phyloP scores from a whole-genome alignment of 2,797 vertebrate species.

The Chrosomus eos region DNA sequence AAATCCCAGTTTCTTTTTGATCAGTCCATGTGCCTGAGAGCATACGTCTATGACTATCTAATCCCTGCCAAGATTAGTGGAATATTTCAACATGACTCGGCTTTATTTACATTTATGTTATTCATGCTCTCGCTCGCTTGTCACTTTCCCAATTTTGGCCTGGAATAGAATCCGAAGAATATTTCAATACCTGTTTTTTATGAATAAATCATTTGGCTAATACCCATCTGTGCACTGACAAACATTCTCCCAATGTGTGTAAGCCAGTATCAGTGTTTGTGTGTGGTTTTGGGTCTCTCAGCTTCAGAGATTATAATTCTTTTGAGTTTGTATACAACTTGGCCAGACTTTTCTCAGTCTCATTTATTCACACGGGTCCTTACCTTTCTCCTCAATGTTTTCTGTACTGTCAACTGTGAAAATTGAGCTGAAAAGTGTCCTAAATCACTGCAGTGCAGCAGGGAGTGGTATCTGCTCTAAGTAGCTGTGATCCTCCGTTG shows the following conservation, averaged over 20 bases:
- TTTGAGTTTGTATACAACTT: slow-evolving; percentile 43
- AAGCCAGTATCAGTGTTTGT: slow-evolving; percentile 9
- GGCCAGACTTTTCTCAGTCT: slow-evolving; percentile 9
- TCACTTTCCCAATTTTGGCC: slow-evolving; percentile 30
- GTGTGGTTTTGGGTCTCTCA: background rate
- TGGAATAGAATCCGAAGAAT: slow-evolving; percentile 8
- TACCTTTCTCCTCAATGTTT: slow-evolving; percentile 16
- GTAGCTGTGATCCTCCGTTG: slow-evolving; percentile 34
- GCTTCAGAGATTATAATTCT: slow-evolving; percentile 35
- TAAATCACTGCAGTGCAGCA: slow-evolving; percentile 40
- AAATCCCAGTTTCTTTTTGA: slow-evolving; percentile 46
- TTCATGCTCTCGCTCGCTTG: slow-evolving; percentile 41
- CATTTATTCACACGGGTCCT: slow-evolving; percentile 37
- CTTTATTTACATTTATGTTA: slow-evolving; percentile 61
- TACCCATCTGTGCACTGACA: slow-evolving; percentile 29
- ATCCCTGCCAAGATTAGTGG: slow-evolving; percentile 60
- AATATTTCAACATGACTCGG: slow-evolving; percentile 49
- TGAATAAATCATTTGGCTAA: slow-evolving; percentile 50
- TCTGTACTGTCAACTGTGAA: slow-evolving; percentile 40
- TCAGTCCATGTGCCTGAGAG: slow-evolving; percentile 42
- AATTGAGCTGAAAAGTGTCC: slow-evolving; percentile 37
- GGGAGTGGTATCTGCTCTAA: slow-evolving; percentile 43
- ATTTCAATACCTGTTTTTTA: slow-evolving; percentile 8
- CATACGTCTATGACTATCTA: slow-evolving; percentile 50
- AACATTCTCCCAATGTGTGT: slow-evolving; percentile 12